These are phyloP conservation scores for Cromileptes altivelis DNA, from an alignment of 2,113 vertebrate genomes.

Conservation along the genomic window DNA sequence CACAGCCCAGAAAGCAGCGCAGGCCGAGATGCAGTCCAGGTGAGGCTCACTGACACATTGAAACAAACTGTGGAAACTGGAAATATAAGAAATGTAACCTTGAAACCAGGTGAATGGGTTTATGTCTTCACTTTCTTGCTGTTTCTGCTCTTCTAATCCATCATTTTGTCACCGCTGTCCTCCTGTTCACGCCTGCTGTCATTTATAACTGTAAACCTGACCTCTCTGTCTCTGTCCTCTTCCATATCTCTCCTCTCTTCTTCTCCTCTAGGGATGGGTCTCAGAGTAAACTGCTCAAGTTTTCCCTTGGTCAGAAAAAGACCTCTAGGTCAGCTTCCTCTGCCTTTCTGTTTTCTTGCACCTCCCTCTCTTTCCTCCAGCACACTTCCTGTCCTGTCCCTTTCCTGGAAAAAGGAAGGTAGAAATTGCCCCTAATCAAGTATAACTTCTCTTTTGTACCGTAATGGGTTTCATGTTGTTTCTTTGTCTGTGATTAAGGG, in stretches of 20 bases:
- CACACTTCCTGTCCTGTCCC: constrained; percentile 19
- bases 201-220: constrained; percentile 61
- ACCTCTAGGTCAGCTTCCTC: constrained; percentile 94
- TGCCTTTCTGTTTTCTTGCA: constrained; percentile 44
- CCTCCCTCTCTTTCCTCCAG: constrained; percentile 41
- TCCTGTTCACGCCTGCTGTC: constrained; percentile 64
- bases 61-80: background rate
- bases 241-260: constrained; percentile 84
- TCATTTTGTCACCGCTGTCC: constrained; percentile 59
- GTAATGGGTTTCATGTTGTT: constrained; percentile 38
- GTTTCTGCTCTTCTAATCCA: constrained; percentile 34
- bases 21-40: constrained; percentile 96
- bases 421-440: constrained; percentile 72
- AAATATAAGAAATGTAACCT: background rate
- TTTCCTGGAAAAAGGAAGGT: constrained; percentile 56
- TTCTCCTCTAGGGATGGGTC: constrained; percentile 93
- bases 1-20: constrained; percentile 87
- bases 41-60: constrained; percentile 66
- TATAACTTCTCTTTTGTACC: constrained; percentile 38
- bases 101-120: background rate
- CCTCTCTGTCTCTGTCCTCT: constrained; percentile 73
- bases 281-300: constrained; percentile 98
- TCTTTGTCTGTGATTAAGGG: constrained; percentile 69
- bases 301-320: constrained; percentile 98
- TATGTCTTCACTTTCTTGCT: constrained; percentile 15